Percentiles rank a stretch among this genome's conserved stretches.
Conservation (phyloP, 2,888 invertebrate species). For the Epistrophe eligans region DNA sequence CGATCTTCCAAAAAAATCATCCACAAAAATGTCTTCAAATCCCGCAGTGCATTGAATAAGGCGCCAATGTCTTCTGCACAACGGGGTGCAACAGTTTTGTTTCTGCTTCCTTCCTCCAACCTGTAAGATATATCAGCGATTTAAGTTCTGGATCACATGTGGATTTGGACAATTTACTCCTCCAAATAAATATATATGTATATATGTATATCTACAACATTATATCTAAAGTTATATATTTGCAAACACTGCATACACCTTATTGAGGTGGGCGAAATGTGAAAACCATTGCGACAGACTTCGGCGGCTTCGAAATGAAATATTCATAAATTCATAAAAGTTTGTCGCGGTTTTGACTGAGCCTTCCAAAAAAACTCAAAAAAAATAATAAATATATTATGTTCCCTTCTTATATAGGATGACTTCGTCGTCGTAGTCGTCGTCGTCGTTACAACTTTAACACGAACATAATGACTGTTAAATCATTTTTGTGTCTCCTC, state of each 20-base stretch:
- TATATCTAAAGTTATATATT: background rate
- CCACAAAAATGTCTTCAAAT: conserved; percentile 31
- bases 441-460: conserved; percentile 69
- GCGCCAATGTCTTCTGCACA: conserved; percentile 74
- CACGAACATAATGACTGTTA: conserved; percentile 76
- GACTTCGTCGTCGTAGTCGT: conserved; percentile 40
- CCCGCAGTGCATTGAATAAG: conserved; percentile 65
- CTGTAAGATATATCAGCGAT: conserved; percentile 46
- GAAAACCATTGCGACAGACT: conserved; percentile 50
- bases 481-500: conserved; percentile 73
- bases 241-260: conserved; percentile 42
- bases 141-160: conserved; percentile 59
- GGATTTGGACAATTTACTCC: conserved; percentile 74
- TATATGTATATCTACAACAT: background rate
- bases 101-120: conserved; percentile 34
- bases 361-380: conserved; percentile 14
- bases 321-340: conserved; percentile 70
- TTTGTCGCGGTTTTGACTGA: conserved; percentile 73
- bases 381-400: conserved; percentile 6
- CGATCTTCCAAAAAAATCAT: conserved; percentile 31
- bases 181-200: conserved; percentile 14
- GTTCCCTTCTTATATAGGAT: conserved; percentile 43
- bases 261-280: conserved; percentile 67
- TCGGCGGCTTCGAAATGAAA: conserved; percentile 28
- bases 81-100: conserved; percentile 69